phyloP scores from a whole-genome alignment of 2,888 invertebrate species.

The Entomobrya multifasciata region DNA sequence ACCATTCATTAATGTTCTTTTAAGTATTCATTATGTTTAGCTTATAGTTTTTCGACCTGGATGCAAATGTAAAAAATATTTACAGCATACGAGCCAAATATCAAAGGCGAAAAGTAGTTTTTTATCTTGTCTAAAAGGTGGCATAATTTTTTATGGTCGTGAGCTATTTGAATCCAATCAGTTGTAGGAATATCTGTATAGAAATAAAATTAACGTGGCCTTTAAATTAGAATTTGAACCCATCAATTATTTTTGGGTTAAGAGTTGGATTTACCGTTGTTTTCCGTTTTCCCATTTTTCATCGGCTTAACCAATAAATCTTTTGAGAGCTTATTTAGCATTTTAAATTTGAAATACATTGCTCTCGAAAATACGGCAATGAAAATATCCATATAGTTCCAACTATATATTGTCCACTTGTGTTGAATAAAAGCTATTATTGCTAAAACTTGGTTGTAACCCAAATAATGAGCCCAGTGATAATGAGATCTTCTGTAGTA shows the following conservation, averaged over 20 bases:
- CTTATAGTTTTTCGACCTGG: conserved; percentile 61
- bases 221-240: too few relatives aligned
- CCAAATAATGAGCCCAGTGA: conserved; percentile 45
- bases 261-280: neutral
- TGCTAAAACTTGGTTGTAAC: conserved; percentile 58
- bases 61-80: conserved; percentile 72
- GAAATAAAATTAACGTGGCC: too few relatives aligned
- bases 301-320: conserved; percentile 50
- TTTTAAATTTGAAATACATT: conserved; percentile 72
- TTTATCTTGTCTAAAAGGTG: conserved; percentile 55
- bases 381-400: conserved; percentile 72
- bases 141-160: conserved; percentile 69
- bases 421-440: conserved; percentile 64
- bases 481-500: conserved; percentile 62
- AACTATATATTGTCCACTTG: conserved; percentile 68
- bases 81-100: conserved; percentile 69
- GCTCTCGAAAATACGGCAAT: conserved; percentile 69
- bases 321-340: conserved; percentile 38
- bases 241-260: too few relatives aligned
- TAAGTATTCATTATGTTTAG: neutral
- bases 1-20: neutral
- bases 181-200: neutral
- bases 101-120: conserved; percentile 64
- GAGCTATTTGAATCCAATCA: conserved; percentile 69
- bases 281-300: conserved; percentile 8